A percentile compares a stretch with the other conserved stretches of the same genome.
Evolutionary conservation across 2,113 vertebrate genomes (phyloP).

Genomic region (Hemichromis elongatus): DNA sequence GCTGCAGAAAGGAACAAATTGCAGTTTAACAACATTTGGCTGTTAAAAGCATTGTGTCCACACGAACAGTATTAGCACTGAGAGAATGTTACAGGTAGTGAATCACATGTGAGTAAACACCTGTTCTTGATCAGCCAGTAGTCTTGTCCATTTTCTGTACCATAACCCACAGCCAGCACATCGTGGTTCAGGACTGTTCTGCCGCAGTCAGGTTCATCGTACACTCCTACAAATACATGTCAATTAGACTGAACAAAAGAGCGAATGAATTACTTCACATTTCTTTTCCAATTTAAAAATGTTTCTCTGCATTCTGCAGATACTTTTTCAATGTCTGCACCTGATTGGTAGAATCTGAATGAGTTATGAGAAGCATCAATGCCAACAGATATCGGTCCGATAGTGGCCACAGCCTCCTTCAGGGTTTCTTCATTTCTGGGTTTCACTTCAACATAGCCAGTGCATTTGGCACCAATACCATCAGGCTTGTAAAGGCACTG

Average conservation of each 20-base stretch:
- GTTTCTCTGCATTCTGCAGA: background rate
- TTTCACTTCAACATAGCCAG: conserved; percentile 56
- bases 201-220: conserved; percentile 69
- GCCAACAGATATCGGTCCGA: conserved; percentile 73
- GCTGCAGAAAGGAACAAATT: conserved; percentile 53
- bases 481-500: conserved; percentile 60
- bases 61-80: background rate
- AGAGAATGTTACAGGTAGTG: background rate
- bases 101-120: conserved; percentile 49
- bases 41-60: background rate
- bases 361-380: conserved; percentile 60
- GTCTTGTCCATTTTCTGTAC: conserved; percentile 38
- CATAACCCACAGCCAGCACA: conserved; percentile 74
- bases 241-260: background rate
- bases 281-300: background rate
- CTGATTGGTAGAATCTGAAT: conserved; percentile 72
- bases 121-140: conserved; percentile 72
- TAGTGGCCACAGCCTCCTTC: conserved; percentile 71
- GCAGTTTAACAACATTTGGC: background rate
- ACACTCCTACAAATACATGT: conserved; percentile 61
- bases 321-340: conserved; percentile 12
- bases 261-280: background rate
- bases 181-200: conserved; percentile 65
- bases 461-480: conserved; percentile 67
- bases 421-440: conserved; percentile 54